Base-by-base conservation (phyloP, 92 coral and sea anemone species). In the Metridium senile region DNA sequence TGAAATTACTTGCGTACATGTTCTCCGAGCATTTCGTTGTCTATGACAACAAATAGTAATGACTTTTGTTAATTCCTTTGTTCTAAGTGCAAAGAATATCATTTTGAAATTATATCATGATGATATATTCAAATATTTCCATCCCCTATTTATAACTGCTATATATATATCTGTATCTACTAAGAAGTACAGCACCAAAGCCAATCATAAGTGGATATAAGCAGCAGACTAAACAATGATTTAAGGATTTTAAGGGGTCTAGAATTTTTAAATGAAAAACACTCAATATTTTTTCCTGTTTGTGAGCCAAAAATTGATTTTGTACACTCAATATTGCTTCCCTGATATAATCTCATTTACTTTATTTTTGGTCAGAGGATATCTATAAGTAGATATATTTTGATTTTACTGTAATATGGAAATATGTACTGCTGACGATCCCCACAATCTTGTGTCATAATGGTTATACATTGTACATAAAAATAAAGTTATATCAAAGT, bases 271-370 rank as follows among this genome's bases (percentile, higher is more conserved):
- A 59, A 21, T 4, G 61, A 21, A 9, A 28, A 28, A 13, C 69
- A 28, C 69, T 63, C 69, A 63, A 6, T 63, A 63, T 63, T 28
- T 63, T 63, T 63, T 63, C 69, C 69, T 63, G 69, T 30, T 63
- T 39, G 6, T 6, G 49, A 39, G 49, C 49, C 6, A 39, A 39
- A 13, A 3, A 8, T 8, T 45, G 17, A 8, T 7, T 45, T 45
- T 45, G 17, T 45, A 45, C 52, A 45, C 8, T 45, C 17, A 17
- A 54, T 54, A 22, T 39, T 39, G 49, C 49, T 39, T 39, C 13
- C 13, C 49, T 13, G 13, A 4, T n/a, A n/a, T n/a, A n/a, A n/a
- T n/a, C n/a, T n/a, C n/a, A n/a, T n/a, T n/a, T n/a, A n/a, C n/a
- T n/a, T n/a, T n/a, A n/a, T n/a, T n/a, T n/a, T n/a, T n/a, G n/a